phyloP scores from a whole-genome alignment of 37 sponge, comb jelly and placozoan genomes.

The Tethya wilhelma region DNA sequence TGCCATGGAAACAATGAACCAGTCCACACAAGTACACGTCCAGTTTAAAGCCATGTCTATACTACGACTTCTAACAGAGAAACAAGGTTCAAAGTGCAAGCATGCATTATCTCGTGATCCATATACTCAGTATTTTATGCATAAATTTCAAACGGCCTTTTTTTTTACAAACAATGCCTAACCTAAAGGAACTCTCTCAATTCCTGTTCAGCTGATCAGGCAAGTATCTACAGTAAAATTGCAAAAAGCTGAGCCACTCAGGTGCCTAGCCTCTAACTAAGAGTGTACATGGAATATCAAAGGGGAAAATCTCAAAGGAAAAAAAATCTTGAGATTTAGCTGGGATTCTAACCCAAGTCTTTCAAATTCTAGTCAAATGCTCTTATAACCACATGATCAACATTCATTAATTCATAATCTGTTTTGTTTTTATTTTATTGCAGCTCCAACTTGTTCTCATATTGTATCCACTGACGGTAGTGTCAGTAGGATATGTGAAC shows the following conservation, averaged over 20 bases:
- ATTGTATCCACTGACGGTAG: slow-evolving; percentile 18
- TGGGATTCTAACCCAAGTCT: too few species aligned
- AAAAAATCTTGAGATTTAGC: too few species aligned
- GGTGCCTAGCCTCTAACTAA: not conserved
- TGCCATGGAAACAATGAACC: slow-evolving; percentile 34
- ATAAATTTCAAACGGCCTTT: too few species aligned
- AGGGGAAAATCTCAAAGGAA: not conserved
- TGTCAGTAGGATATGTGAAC: not conserved
- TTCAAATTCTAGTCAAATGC: too few species aligned
- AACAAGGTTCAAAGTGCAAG: slow-evolving; percentile 71
- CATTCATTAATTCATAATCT: too few species aligned
- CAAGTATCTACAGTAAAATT: too few species aligned
- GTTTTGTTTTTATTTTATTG: not conserved
- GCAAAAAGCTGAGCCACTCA: not conserved
- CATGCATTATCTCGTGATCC: too few species aligned
- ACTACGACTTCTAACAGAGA: slow-evolving; percentile 52
- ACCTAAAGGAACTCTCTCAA: too few species aligned
- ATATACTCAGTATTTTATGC: too few species aligned
- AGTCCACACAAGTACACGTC: slow-evolving; percentile 35
- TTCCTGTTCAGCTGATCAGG: too few species aligned
- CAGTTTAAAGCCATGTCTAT: slow-evolving; percentile 66
- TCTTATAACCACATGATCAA: too few species aligned
- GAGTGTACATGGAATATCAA: not conserved
- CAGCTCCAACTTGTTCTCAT: slow-evolving; percentile 19
- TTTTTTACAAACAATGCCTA: too few species aligned